Conservation (phyloP, 2,797 vertebrate genomes). For the Sphaeramia orbicularis region DNA sequence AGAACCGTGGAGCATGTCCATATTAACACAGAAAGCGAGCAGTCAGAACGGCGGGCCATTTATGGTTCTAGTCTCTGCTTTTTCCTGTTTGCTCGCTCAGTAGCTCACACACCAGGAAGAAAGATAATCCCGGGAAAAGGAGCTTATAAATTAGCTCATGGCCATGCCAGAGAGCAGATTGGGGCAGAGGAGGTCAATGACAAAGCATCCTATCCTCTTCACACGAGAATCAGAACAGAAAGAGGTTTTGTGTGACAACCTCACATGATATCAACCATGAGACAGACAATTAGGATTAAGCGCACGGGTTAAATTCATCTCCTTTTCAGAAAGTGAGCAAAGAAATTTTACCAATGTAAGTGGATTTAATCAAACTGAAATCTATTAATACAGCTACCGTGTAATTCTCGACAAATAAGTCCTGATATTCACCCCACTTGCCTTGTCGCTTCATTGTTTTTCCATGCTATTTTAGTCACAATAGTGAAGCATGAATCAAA, state of each 20-base stretch:
- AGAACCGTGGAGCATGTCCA: slow-evolving; percentile 7
- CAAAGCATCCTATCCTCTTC: slow-evolving; percentile 60
- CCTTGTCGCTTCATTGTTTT: neutral
- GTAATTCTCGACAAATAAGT: neutral
- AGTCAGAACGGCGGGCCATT: slow-evolving; percentile 38
- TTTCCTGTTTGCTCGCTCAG: slow-evolving; percentile 57
- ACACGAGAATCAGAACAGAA: slow-evolving; percentile 39
- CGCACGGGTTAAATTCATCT: neutral
- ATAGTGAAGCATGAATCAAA: neutral
- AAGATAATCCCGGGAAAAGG: slow-evolving; percentile 84
- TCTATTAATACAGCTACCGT: neutral
- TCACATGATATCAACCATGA: slow-evolving; percentile 28
- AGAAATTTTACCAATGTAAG: no score
- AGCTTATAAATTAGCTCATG: slow-evolving; percentile 84
- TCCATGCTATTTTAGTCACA: slow-evolving; percentile 1
- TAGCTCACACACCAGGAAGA: slow-evolving; percentile 76
- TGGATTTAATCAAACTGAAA: no score
- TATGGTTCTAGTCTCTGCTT: slow-evolving; percentile 47
- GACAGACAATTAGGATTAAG: slow-evolving; percentile 28
- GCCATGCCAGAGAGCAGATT: slow-evolving; percentile 75
- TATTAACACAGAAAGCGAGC: slow-evolving; percentile 23
- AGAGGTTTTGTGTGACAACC: slow-evolving; percentile 31
- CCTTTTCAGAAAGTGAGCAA: slow-evolving; percentile 3
- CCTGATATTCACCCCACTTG: neutral
- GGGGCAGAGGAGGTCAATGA: slow-evolving; percentile 74